Evolutionary conservation across 2,888 invertebrate species (phyloP), one percentile per base, ranked within the genome.

Genomic region (Aporophyla nigra): DNA sequence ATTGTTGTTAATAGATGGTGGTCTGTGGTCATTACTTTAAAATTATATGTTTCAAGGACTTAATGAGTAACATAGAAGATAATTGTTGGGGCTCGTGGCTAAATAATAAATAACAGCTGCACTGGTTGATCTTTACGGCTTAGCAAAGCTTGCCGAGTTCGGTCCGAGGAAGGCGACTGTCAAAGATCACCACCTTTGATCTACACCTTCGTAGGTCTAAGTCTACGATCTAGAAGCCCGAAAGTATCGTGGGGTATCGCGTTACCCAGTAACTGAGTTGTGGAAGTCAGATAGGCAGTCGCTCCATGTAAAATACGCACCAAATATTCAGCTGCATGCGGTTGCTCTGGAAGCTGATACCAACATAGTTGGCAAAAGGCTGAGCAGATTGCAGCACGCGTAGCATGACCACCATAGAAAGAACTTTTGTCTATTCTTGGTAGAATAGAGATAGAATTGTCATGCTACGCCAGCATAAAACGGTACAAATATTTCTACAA

Each of bases 1-100:
- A 79, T 69, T 86, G 73, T 83, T 71, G 63, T 56, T 59, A 67
- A 81, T 82, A 82, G 83, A 82, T 49, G 56, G 82, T 54, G 51
- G 51, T 65, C 46, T 16, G 63, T 61, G 24, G 73, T 66, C 43
- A 78, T 82, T 82, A 72, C 40, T 56, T 71, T 61, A 65, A 65
- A 81, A 76, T 69, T n/a, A 69, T 51, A 70, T 54, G 59, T 71
- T 74, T 62, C 14, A 70, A 66, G 24, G 58, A 43, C 61, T 58
- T 67, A 51, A 71, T 51, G 33, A 27, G 56, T 2, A 14, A 63
- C 40, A 71, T 51, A 54, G 54, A 12, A 63, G 53, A 71, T 51
- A 54, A n/a, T n/a, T n/a, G 54, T n/a, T 6, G 33, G 33, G 21
- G 10, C 27, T 27, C 19, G 12, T 33, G 59, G 33, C 10, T 21